Evolutionary conservation across 2,113 vertebrate species (phyloP).

Genomic region (Muntiacus muntjak): DNA sequence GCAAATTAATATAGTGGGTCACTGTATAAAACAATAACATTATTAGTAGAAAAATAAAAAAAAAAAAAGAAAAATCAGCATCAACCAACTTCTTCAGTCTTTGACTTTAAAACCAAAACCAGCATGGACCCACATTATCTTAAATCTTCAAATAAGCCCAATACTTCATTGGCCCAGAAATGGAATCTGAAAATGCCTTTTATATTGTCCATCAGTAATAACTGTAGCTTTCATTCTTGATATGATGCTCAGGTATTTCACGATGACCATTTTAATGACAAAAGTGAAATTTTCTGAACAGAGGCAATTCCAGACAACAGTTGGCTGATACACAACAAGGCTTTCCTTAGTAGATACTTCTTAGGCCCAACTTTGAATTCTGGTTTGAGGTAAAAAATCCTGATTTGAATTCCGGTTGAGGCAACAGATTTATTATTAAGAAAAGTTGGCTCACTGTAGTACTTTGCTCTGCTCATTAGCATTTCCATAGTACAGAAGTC

Average conservation of each 20-base stretch:
- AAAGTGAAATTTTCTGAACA: not conserved
- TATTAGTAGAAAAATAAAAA: slow-evolving; percentile 6
- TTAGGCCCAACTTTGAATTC: not conserved
- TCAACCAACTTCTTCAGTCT: slow-evolving; percentile 28
- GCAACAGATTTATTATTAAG: not conserved
- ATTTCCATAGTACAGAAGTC: not conserved
- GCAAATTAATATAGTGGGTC: slow-evolving; percentile 2
- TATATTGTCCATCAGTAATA: not conserved
- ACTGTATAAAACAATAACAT: not conserved
- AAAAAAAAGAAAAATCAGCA: not conserved
- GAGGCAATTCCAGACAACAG: not conserved
- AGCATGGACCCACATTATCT: not conserved
- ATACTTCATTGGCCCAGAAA: not conserved
- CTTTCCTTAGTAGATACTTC: not conserved
- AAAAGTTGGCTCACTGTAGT: not conserved
- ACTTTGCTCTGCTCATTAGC: slow-evolving; percentile 8
- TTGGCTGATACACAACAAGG: not conserved
- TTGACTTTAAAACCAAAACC: slow-evolving; percentile 37
- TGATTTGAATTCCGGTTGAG: not conserved
- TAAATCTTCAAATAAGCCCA: not conserved
- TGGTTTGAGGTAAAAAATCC: not conserved
- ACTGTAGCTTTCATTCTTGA: not conserved
- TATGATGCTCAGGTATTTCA: not conserved
- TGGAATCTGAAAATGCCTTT: not conserved
- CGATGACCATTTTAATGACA: slow-evolving; percentile 19